These are phyloP conservation scores for Cecidostiba fungosa DNA, from an alignment of 2,888 invertebrate genomes.

Conservation along the genomic window DNA sequence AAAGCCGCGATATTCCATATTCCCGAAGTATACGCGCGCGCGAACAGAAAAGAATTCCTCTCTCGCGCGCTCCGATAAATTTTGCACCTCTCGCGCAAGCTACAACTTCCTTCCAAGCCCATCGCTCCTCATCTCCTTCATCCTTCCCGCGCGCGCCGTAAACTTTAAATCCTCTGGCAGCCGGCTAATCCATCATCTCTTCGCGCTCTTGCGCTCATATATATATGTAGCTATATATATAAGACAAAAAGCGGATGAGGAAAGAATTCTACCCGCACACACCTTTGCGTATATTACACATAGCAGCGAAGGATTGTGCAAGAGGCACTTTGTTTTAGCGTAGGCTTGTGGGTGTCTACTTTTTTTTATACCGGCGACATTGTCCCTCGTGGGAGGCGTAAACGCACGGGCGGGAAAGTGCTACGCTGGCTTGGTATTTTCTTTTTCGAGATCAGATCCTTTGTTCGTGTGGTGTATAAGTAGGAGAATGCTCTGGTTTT, in stretches of 20 bases:
- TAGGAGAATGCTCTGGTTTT: background rate
- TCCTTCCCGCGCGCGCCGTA: conserved; percentile 20
- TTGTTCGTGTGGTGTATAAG: background rate
- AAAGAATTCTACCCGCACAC: conserved; percentile 3
- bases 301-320: background rate
- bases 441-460: background rate
- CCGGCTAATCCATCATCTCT: conserved; percentile 57
- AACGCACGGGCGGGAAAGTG: background rate
- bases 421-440: background rate
- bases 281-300: conserved; percentile 14
- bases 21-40: background rate
- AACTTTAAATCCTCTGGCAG: conserved; percentile 57
- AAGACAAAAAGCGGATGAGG: conserved; percentile 42
- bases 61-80: conserved; percentile 35
- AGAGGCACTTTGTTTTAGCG: conserved; percentile 45
- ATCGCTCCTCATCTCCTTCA: background rate
- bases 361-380: conserved; percentile 11
- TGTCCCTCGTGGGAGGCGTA: background rate
- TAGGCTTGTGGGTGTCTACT: background rate
- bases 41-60: conserved; percentile 10
- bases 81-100: conserved; percentile 6
- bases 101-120: background rate
- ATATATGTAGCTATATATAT: background rate
- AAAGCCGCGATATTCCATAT: conserved; percentile 1
- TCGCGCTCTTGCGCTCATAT: conserved; percentile 14